Evolutionary conservation across 1,140 invertebrate genomes (phyloP), one percentile per base, ranked within the genome.

Genomic region (Drosophila cardini): DNA sequence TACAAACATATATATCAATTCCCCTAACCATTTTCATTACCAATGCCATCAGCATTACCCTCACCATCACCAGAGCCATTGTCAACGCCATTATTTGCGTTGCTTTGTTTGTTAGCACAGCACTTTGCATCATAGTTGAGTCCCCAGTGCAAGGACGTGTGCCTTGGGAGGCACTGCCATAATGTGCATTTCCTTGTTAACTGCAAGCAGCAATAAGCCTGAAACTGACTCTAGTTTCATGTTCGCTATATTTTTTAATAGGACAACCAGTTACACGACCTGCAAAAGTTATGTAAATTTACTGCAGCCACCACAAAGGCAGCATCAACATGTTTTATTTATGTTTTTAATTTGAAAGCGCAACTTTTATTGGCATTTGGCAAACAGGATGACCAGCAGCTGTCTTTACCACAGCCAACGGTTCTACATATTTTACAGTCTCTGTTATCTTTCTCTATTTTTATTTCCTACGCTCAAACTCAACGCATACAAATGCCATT

Each of bases 241-340:
- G 74, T 46, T 42, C 36, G 21, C 16, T 38, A 13, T 21, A 13
- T 11, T 38, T 61, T 62, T 65, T 43, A 26, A 65, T 60, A 40
- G 21, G 30, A 30, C 57, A 26, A 2, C 38, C n/a, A 30, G 21
- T 1, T n/a, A 2, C 2, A 38, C 10, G 21, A 38, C 68, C 34
- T 38, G 38, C 16, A 48, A 55, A 16, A 36, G 50, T 36, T 67
- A 65, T 55, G 71, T 32, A 64, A 78, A 71, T 80, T 63, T 56
- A 45, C 11, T 40, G 60, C 70, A 36, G 45, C 38, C 18, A 34
- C 48, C 53, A n/a, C 30, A 34, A 26, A 62, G 57, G 13, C 15
- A 68, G 38, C 21, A 45, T 53, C 58, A 63, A 50, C 43, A 68
- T 73, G 72, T 85, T 80, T 80, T 85, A 84, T 85, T 84, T 77